Evolutionary conservation across 2,797 vertebrate genomes (phyloP).

Genomic region (Falco peregrinus): DNA sequence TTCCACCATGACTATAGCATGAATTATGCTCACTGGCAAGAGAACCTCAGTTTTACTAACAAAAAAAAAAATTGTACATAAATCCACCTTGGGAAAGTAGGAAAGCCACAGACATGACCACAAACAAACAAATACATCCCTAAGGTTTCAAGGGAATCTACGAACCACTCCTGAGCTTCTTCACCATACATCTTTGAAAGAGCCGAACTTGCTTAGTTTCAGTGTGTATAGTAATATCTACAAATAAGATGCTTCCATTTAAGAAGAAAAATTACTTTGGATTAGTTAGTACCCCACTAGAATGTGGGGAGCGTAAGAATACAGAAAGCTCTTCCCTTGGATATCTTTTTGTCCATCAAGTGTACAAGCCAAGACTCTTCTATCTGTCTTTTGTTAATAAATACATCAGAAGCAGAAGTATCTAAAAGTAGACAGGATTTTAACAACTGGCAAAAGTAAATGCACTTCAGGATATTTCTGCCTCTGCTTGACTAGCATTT

Average conservation of each 20-base stretch:
- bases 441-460: neutral
- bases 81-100: neutral
- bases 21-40: neutral
- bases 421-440: neutral
- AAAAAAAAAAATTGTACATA: neutral
- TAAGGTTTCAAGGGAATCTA: neutral
- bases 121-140: neutral
- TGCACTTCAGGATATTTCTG: neutral
- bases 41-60: neutral
- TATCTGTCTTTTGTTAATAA: neutral
- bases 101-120: neutral
- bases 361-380: neutral
- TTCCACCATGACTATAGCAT: neutral
- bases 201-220: neutral
- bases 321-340: neutral
- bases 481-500: neutral
- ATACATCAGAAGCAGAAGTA: neutral
- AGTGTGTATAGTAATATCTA: neutral
- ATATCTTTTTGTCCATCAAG: neutral
- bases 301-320: neutral
- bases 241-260: neutral
- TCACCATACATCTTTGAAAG: neutral
- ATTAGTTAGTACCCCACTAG: neutral
- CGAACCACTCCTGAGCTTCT: neutral
- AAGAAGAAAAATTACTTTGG: neutral